Conservation (phyloP, 2,113 vertebrate genomes). For the Oplegnathus fasciatus region DNA sequence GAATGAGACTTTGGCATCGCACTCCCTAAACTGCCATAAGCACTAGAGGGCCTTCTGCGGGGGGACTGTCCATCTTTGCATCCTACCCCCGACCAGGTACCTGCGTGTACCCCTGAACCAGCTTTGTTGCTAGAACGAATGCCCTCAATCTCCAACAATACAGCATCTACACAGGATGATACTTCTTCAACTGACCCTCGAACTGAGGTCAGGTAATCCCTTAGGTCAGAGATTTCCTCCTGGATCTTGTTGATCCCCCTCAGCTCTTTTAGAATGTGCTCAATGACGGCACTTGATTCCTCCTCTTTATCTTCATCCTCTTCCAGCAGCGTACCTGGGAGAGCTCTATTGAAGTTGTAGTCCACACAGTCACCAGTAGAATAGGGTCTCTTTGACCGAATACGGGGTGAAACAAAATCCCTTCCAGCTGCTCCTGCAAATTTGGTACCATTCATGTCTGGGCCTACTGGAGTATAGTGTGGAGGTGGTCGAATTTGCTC, state of each 20-base stretch:
- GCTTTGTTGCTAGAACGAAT: constrained; percentile 85
- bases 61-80: constrained; percentile 59
- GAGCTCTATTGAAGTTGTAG: constrained; percentile 71
- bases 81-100: constrained; percentile 74
- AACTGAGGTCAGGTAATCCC: constrained; percentile 92
- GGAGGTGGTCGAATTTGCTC: constrained; percentile 30
- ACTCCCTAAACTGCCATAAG: constrained; percentile 74
- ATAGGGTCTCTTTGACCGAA: constrained; percentile 75
- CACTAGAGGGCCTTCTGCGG: constrained; percentile 71
- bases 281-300: constrained; percentile 87
- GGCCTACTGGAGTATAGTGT: constrained; percentile 22
- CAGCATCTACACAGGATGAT: constrained; percentile 94
- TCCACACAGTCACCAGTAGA: constrained; percentile 80
- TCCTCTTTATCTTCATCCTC: constrained; percentile 81
- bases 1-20: constrained; percentile 53
- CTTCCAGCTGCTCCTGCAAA: constrained; percentile 37
- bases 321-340: constrained; percentile 65
- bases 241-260: constrained; percentile 97
- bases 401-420: constrained; percentile 49
- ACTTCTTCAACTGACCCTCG: constrained; percentile 97
- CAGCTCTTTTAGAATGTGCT: constrained; percentile 95
- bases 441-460: constrained; percentile 65
- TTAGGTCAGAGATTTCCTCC: constrained; percentile 95
- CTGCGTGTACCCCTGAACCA: constrained; percentile 42
- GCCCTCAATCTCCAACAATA: constrained; percentile 94